Evolutionary conservation across 2,888 invertebrate genomes (phyloP).

Genomic region (Megaustenia siamemsis): DNA sequence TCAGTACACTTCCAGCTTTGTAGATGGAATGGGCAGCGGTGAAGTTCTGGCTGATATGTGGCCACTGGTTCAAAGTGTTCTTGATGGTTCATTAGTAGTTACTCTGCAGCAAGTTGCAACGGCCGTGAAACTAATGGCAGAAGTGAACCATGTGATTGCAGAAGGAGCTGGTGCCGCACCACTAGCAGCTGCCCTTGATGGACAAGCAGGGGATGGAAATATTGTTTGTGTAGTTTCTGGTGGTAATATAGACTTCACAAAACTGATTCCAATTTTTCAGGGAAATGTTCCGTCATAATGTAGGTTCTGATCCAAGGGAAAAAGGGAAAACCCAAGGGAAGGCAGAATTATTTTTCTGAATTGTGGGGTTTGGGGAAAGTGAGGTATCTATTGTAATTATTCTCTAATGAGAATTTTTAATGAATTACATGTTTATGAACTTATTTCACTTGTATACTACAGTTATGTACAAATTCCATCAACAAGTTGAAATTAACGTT

Average conservation of each 20-base stretch:
- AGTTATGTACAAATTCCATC: no score
- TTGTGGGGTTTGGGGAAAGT: no score
- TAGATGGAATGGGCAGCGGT: slow-evolving; percentile 77
- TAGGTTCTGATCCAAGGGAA: background rate
- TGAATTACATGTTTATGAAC: no score
- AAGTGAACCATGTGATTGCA: slow-evolving; percentile 74
- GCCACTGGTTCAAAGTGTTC: slow-evolving; percentile 67
- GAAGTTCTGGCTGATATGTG: slow-evolving; percentile 74
- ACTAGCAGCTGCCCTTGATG: slow-evolving; percentile 65
- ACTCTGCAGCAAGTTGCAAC: slow-evolving; percentile 69
- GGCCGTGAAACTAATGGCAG: slow-evolving; percentile 71
- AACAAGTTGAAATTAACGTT: no score
- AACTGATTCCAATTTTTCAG: slow-evolving; percentile 64
- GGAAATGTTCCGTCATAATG: slow-evolving; percentile 47
- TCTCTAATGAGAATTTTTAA: no score
- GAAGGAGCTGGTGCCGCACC: slow-evolving; percentile 78
- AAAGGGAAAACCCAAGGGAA: no score
- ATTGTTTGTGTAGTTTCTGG: slow-evolving; percentile 77
- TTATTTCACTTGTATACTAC: no score
- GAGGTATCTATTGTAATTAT: no score
- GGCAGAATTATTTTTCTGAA: no score
- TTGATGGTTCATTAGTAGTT: slow-evolving; percentile 72
- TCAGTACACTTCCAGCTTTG: slow-evolving; percentile 71
- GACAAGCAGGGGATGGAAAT: slow-evolving; percentile 67
- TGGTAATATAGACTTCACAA: slow-evolving; percentile 74